Base-by-base conservation (phyloP, 2,888 invertebrate species). In the Ichneumon xanthorius region DNA sequence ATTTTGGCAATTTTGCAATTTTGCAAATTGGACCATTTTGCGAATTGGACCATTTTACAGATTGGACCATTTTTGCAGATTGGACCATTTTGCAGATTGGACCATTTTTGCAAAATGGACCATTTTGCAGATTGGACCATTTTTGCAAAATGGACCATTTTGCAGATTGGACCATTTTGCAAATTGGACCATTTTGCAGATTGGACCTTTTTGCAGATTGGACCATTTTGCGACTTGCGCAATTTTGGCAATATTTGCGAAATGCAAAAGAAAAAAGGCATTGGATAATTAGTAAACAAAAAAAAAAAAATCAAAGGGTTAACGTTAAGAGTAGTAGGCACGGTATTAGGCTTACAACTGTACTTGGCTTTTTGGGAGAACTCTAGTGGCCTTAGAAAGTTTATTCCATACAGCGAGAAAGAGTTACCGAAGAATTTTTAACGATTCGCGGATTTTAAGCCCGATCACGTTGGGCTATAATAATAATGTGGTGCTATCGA, bases 341-440 rank as follows among this genome's bases (percentile, higher is more conserved):
- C 22, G 55, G 14, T 65, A 50, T 76, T 76, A 76, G 58, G 76
- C 65, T 63, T 75, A 75, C 61, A 48, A 75, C 75, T 61, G 48
- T 63, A 76, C 50, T 76, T 76, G 76, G 76, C 76, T 76, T 76
- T 75, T 63, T 63, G 67, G 84, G 84, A 87, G 84, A 58, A 90
- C 88, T 85, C 87, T 89, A 90, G 88, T 88, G 91, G 90, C 90
- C 91, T 91, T 91, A 90, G 89, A 89, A 70, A 58, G 65, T 71
- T 82, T 67, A 84, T 71, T 80, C 71, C 82, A 72, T 82, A 79
- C 81, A 78, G 78, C 78, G 81, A 79, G 75, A 71, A 58, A 55
- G 50, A 53, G 33, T 82, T 79, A 72, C 71, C 78, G 76, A 84
- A 78, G 80, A 84, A 78, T 70, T 80, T 61, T 22, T 33, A 50